These are phyloP conservation scores for Microplitis demolitor DNA, from an alignment of 1,140 invertebrate genomes.

Conservation along the genomic window DNA sequence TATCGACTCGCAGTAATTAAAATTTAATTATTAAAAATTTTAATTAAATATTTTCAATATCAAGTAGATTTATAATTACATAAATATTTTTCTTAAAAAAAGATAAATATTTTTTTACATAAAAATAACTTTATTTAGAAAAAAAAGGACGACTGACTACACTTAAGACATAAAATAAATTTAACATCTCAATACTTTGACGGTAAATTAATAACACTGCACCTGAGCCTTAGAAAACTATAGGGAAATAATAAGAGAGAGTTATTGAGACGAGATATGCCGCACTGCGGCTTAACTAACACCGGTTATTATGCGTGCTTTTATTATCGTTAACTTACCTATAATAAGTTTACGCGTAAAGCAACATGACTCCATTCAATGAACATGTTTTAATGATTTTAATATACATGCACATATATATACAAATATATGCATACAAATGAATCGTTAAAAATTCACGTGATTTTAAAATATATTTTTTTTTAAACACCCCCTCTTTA, in stretches of 20 bases:
- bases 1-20: too few relatives aligned
- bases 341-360: conserved; percentile 7
- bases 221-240: not conserved
- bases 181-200: not conserved
- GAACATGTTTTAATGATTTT: not conserved
- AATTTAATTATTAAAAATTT: too few relatives aligned
- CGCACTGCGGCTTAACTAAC: not conserved
- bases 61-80: too few relatives aligned
- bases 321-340: conserved; percentile 18
- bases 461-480: too few relatives aligned
- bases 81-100: too few relatives aligned
- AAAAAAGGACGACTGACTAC: too few relatives aligned
- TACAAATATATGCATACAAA: not conserved
- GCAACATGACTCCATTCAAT: conserved; percentile 10
- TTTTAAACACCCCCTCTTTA: too few relatives aligned
- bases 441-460: too few relatives aligned
- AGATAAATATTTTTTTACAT: too few relatives aligned
- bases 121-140: too few relatives aligned
- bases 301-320: conserved; percentile 11
- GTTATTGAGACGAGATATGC: not conserved
- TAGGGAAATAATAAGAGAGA: not conserved
- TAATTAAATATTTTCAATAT: too few relatives aligned
- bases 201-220: conserved; percentile 14
- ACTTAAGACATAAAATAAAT: too few relatives aligned
- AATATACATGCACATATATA: not conserved